These are phyloP conservation scores for Acridotheres tristis DNA, from an alignment of 2,797 vertebrate species.

Conservation along the genomic window DNA sequence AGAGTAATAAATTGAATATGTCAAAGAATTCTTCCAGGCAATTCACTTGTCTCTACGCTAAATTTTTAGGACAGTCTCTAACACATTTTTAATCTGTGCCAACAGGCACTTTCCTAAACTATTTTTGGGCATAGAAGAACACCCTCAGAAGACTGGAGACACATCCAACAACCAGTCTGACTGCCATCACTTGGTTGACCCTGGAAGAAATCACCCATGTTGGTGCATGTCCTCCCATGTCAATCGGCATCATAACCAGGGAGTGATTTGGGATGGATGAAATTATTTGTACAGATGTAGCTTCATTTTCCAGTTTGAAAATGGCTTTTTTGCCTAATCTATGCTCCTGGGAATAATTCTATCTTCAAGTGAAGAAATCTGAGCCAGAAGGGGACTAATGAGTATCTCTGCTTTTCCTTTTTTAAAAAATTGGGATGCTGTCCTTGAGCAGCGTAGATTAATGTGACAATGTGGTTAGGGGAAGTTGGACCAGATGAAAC, in stretches of 20 bases:
- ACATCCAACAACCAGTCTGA: neutral
- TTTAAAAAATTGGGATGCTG: neutral
- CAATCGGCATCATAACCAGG: neutral
- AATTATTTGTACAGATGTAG: neutral
- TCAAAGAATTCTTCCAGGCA: neutral
- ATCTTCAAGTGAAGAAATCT: neutral
- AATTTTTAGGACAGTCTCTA: neutral
- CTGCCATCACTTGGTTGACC: neutral
- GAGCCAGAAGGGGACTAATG: neutral
- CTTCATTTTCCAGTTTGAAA: neutral
- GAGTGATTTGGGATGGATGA: accelerated
- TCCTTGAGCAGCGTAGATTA: neutral
- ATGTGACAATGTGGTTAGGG: neutral
- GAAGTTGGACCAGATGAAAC: neutral
- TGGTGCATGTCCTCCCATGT: neutral
- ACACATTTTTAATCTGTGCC: neutral
- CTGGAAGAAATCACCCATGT: neutral
- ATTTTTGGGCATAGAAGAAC: neutral
- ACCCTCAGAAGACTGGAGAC: neutral
- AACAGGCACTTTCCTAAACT: neutral
- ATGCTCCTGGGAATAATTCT: neutral
- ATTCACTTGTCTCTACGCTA: neutral
- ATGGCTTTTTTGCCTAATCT: accelerated
- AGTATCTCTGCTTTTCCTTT: neutral
- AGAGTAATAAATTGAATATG: neutral